phyloP scores from a whole-genome alignment of 2,797 vertebrate genomes.

The Hydrolagus colliei region DNA sequence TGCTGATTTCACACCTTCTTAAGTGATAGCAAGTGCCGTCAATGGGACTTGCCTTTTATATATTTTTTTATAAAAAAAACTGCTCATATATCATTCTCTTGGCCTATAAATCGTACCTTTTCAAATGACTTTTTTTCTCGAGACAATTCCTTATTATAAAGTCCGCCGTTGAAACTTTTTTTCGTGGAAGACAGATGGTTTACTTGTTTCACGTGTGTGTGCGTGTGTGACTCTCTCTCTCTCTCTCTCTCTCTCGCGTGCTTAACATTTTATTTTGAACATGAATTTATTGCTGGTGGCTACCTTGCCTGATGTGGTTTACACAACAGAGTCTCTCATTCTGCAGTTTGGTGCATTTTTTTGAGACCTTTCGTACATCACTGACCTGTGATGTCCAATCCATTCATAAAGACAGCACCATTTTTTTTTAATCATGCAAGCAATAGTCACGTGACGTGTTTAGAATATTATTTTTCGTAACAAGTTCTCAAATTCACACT shows the following conservation, averaged over 20 bases:
- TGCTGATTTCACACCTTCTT: conserved; percentile 63
- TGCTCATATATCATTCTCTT: background rate
- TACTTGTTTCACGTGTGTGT: background rate
- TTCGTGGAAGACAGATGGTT: background rate
- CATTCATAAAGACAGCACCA: background rate
- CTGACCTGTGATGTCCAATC: background rate
- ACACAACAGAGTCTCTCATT: background rate
- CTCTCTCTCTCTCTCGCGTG: too few relatives aligned
- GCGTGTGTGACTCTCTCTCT: too few relatives aligned
- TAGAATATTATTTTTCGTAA: background rate
- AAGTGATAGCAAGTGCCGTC: conserved; percentile 46
- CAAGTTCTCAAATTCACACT: background rate
- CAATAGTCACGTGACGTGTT: background rate
- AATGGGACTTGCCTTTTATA: conserved; percentile 38
- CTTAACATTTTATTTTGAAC: background rate
- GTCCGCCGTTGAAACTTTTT: background rate
- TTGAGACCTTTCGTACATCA: too few relatives aligned
- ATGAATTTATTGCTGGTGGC: background rate
- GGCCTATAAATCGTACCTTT: background rate
- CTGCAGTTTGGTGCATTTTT: background rate
- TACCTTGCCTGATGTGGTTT: background rate
- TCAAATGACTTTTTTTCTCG: background rate
- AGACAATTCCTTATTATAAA: background rate
- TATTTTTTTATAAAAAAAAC: background rate
- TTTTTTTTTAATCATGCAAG: background rate